phyloP scores from a whole-genome alignment of 2,888 invertebrate species.

The Chloromyia formosa region DNA sequence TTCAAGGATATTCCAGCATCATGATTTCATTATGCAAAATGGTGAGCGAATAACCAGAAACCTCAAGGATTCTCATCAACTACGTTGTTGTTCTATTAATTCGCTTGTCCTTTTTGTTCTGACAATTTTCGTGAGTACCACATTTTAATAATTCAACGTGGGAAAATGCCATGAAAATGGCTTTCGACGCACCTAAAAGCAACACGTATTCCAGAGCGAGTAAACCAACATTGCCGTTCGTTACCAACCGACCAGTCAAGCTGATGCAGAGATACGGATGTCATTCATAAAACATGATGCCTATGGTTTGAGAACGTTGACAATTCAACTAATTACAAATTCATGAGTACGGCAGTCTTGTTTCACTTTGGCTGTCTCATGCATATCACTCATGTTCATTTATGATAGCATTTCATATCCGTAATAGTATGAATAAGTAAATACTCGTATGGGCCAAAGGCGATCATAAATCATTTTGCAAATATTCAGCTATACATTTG shows the following conservation, averaged over 20 bases:
- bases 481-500: neutral
- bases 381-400: neutral
- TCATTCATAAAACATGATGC: slow-evolving; percentile 23
- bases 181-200: neutral
- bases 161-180: neutral
- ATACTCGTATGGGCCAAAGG: neutral
- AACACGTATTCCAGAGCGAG: neutral
- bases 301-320: slow-evolving; percentile 29
- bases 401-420: neutral
- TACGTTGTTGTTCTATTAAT: too few species aligned
- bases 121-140: neutral
- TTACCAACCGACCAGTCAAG: neutral
- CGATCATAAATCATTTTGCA: slow-evolving; percentile 20
- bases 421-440: slow-evolving; percentile 1
- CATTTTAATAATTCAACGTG: slow-evolving; percentile 1
- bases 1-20: too few species aligned
- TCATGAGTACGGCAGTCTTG: slow-evolving; percentile 29
- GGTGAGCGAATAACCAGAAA: too few species aligned
- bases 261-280: slow-evolving; percentile 5
- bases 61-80: too few species aligned
- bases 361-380: slow-evolving; percentile 10
- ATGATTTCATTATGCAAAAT: too few species aligned
- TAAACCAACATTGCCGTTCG: neutral
- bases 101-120: too few species aligned
- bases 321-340: slow-evolving; percentile 38